These are phyloP conservation scores for Pinctada fucata DNA, from an alignment of 2,888 invertebrate species.

Conservation along the genomic window DNA sequence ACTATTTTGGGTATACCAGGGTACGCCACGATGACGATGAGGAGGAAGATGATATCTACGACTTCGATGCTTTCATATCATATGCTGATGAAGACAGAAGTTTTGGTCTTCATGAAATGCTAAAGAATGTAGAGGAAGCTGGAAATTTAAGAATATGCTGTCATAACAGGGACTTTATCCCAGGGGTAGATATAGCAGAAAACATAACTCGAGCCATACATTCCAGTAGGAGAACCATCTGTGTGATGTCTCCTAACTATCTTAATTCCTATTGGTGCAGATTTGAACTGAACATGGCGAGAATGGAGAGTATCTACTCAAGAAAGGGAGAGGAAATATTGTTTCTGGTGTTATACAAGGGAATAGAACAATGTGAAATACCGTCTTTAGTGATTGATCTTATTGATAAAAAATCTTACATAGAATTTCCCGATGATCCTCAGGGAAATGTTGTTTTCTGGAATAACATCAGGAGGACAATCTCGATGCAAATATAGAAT, in stretches of 20 bases:
- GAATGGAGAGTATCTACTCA: conserved; percentile 39
- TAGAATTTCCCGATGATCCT: conserved; percentile 36
- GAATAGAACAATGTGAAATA: conserved; percentile 22
- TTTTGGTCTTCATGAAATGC: conserved; percentile 33
- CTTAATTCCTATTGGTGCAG: conserved; percentile 49
- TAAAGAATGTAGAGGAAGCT: conserved; percentile 35
- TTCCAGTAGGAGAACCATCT: conserved; percentile 49
- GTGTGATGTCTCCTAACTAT: conserved; percentile 44
- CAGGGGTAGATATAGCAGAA: conserved; percentile 45
- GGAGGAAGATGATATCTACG: conserved; percentile 30
- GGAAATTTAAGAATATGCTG: conserved; percentile 23
- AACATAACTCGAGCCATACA: conserved; percentile 50
- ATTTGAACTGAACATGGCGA: conserved; percentile 54
- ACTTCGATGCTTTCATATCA: conserved; percentile 54
- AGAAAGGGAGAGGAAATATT: conserved; percentile 30
- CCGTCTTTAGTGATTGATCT: conserved; percentile 23
- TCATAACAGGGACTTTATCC: conserved; percentile 48
- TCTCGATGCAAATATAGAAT: neutral
- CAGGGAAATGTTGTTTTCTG: conserved; percentile 26
- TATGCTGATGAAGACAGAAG: conserved; percentile 43
- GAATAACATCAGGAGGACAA: neutral
- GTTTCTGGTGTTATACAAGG: conserved; percentile 37
- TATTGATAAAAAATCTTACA: conserved; percentile 33
- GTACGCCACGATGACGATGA: neutral
- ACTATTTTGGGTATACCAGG: conserved; percentile 9